These are phyloP conservation scores for Calidris pugnax DNA, from an alignment of 2,113 vertebrate species.

Conservation along the genomic window DNA sequence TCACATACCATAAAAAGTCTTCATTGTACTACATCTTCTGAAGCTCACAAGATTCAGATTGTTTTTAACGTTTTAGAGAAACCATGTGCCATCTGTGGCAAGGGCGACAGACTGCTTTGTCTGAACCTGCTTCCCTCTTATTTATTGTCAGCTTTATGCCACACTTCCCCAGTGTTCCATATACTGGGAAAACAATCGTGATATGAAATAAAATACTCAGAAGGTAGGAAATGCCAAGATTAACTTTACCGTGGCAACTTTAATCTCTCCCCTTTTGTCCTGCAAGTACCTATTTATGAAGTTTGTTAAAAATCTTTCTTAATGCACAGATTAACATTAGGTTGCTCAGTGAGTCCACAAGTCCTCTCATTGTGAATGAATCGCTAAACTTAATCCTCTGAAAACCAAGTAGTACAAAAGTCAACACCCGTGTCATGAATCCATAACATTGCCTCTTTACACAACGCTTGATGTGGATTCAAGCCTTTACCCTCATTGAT, in stretches of 20 bases:
- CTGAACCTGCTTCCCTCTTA: constrained; percentile 8
- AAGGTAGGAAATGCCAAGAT: background rate
- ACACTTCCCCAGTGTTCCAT: background rate
- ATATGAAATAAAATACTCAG: background rate
- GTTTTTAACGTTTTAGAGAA: background rate
- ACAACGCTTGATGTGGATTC: background rate
- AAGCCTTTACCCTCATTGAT: constrained; percentile 27
- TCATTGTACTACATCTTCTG: background rate
- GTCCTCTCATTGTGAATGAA: background rate
- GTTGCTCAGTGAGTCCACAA: background rate
- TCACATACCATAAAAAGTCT: background rate
- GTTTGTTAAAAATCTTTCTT: constrained; percentile 1
- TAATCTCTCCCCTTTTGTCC: background rate
- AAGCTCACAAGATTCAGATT: background rate
- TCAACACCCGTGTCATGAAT: background rate
- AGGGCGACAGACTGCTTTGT: background rate
- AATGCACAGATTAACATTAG: background rate
- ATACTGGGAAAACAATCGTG: constrained; percentile 3
- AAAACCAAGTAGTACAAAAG: constrained; percentile 27
- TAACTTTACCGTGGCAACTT: background rate
- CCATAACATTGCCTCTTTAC: background rate
- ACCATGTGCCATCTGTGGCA: background rate
- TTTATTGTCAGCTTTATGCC: constrained; percentile 28
- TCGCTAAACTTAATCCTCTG: constrained; percentile 28
- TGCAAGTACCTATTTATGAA: background rate